A percentile compares a stretch with the other conserved stretches of the same genome.
Evolutionary conservation across 2,113 vertebrate genomes (phyloP).

Genomic region (Cinclus cinclus): DNA sequence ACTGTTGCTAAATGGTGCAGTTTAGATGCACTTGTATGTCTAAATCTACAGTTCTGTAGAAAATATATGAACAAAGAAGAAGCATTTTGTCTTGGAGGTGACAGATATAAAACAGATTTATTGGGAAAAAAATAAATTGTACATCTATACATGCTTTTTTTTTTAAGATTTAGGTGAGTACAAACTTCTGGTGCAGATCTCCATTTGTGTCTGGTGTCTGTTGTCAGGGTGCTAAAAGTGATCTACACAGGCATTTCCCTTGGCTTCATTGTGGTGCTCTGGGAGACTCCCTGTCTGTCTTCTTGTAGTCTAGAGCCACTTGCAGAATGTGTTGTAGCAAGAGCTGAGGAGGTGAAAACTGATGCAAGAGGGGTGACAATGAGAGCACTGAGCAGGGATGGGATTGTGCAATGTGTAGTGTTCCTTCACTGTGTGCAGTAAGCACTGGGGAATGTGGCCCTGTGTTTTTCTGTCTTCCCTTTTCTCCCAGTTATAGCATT

Average conservation of each 20-base stretch:
- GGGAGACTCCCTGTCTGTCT: background rate
- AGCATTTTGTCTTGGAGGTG: background rate
- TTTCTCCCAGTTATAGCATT: background rate
- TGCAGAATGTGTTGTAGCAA: background rate
- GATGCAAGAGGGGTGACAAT: background rate
- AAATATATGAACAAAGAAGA: background rate
- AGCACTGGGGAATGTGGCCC: background rate
- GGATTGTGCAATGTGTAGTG: background rate
- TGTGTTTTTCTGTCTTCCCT: background rate
- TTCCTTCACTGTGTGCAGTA: background rate
- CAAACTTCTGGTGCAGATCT: background rate
- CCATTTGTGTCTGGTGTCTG: background rate
- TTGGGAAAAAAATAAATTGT: background rate
- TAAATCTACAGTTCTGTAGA: background rate
- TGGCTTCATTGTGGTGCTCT: background rate
- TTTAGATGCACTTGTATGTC: background rate
- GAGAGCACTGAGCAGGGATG: background rate
- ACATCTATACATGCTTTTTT: no score
- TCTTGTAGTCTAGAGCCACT: background rate
- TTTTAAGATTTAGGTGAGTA: background rate
- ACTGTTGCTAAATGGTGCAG: background rate
- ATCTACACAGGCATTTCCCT: background rate
- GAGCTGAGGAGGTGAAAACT: background rate
- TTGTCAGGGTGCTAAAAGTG: background rate
- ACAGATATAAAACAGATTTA: background rate